Evolutionary conservation across 2,888 invertebrate species (phyloP).

Genomic region (Scaptodrosophila latifasciaeformis): DNA sequence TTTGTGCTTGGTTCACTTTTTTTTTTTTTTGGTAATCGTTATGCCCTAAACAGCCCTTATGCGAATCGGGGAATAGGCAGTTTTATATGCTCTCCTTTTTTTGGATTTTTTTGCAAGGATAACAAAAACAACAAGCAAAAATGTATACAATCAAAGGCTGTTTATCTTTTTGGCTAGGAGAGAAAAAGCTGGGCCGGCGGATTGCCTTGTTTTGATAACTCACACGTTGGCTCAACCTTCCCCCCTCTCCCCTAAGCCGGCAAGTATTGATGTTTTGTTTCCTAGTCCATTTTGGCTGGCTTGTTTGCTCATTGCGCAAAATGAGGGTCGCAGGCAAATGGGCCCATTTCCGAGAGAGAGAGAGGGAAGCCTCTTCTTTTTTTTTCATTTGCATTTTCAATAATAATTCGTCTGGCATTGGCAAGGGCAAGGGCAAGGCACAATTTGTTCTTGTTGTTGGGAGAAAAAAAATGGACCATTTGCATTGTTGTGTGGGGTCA

Average conservation of each 20-base stretch:
- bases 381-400: slow-evolving; percentile 54
- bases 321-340: slow-evolving; percentile 33
- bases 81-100: too few relatives aligned
- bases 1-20: too few relatives aligned
- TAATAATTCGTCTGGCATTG: slow-evolving; percentile 42
- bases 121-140: slow-evolving; percentile 2
- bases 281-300: background rate
- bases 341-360: background rate
- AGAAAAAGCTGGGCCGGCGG: too few relatives aligned
- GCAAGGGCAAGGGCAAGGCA: slow-evolving; percentile 12
- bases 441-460: slow-evolving; percentile 41
- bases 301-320: slow-evolving; percentile 9
- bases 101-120: too few relatives aligned
- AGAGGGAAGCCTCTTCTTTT: background rate
- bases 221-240: too few relatives aligned
- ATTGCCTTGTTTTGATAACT: too few relatives aligned
- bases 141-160: slow-evolving; percentile 52
- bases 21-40: too few relatives aligned
- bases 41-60: background rate
- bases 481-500: background rate
- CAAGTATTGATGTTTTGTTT: too few relatives aligned
- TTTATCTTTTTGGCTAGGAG: too few relatives aligned
- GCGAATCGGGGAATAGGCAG: too few relatives aligned
- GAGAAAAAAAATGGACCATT: too few relatives aligned
- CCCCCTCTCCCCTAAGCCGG: too few relatives aligned